Conservation (phyloP, 2,797 vertebrate genomes). For the Pachyuromys duprasi region DNA sequence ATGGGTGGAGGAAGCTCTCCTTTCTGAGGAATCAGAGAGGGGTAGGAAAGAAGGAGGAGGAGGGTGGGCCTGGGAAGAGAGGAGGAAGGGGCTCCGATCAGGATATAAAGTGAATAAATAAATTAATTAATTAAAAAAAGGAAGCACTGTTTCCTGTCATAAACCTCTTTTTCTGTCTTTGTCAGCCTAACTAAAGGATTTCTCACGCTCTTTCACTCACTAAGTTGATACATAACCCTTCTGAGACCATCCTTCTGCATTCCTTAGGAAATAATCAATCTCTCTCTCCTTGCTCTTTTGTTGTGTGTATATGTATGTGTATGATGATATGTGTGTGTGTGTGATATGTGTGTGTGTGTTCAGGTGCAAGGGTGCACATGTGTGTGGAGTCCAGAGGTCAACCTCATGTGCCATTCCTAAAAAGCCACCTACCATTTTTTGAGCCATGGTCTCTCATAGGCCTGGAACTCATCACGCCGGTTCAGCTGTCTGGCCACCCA, state of each 20-base stretch:
- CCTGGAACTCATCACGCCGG: neutral
- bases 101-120: no score
- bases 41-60: no score
- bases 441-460: neutral
- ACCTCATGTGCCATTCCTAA: neutral
- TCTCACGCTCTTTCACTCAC: neutral
- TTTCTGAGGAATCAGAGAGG: no score
- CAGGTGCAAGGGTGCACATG: neutral
- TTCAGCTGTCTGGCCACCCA: neutral
- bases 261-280: conserved; percentile 17
- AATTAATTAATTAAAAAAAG: no score
- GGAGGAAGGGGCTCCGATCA: no score
- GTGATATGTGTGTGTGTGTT: neutral
- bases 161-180: neutral
- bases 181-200: neutral
- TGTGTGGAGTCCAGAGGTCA: neutral
- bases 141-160: no score
- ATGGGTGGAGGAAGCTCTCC: no score
- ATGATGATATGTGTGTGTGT: neutral
- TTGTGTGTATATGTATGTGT: neutral
- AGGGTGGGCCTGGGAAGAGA: no score
- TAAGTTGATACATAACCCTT: neutral
- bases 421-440: neutral
- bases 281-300: neutral
- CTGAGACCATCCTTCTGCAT: neutral